Evolutionary conservation across 37 sponge, comb jelly and placozoan species (phyloP).

Genomic region (Haliclona indistincta): DNA sequence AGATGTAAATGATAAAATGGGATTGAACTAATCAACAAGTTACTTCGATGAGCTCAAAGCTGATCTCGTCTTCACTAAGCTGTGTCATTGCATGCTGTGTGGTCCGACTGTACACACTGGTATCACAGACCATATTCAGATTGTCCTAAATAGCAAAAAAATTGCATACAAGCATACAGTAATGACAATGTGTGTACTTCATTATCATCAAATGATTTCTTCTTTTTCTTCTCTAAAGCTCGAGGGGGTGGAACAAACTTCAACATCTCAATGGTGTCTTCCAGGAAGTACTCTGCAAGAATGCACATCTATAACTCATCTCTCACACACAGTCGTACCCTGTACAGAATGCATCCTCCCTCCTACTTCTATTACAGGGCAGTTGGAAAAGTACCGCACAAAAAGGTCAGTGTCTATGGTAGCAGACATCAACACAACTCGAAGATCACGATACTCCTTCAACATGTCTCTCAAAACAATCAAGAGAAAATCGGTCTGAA

Average conservation of each 20-base stretch:
- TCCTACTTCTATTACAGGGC: slow-evolving; percentile 66
- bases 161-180: background rate
- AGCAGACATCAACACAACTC: slow-evolving; percentile 84
- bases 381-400: slow-evolving; percentile 57
- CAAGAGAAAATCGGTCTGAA: slow-evolving; percentile 65
- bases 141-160: slow-evolving; percentile 35
- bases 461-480: slow-evolving; percentile 79
- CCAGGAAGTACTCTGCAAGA: slow-evolving; percentile 63
- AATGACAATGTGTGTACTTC: background rate
- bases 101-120: slow-evolving; percentile 22
- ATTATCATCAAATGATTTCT: slow-evolving; percentile 4
- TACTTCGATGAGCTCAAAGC: slow-evolving; percentile 61
- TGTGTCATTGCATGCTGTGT: slow-evolving; percentile 49
- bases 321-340: slow-evolving; percentile 9
- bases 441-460: slow-evolving; percentile 40
- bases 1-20: too few species aligned
- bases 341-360: slow-evolving; percentile 61
- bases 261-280: slow-evolving; percentile 73
- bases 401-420: slow-evolving; percentile 75
- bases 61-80: slow-evolving; percentile 49
- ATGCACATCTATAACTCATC: too few species aligned
- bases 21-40: too few species aligned
- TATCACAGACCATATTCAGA: slow-evolving; percentile 55
- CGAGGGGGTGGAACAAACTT: slow-evolving; percentile 54
- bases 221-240: slow-evolving; percentile 50